Percentiles rank a stretch among this genome's conserved stretches.
These are phyloP conservation scores for Troglohyphantes excavatus DNA, from an alignment of 2,888 invertebrate species.

Conservation along the genomic window DNA sequence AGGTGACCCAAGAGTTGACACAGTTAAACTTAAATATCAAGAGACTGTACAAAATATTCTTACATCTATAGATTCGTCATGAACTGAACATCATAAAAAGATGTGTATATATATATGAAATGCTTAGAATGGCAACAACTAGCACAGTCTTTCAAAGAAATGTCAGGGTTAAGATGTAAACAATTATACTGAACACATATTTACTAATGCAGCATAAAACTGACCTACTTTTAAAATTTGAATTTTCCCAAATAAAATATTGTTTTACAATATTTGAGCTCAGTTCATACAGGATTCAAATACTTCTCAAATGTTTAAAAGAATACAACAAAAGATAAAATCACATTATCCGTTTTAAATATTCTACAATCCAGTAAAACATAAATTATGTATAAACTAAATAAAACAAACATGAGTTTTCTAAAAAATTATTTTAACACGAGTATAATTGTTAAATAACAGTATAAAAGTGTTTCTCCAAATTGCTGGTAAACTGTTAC, in stretches of 20 bases:
- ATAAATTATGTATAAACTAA: background rate
- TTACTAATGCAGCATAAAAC: background rate
- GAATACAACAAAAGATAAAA: slow-evolving; percentile 17
- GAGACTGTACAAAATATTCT: background rate
- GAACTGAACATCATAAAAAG: background rate
- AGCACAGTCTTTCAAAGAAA: background rate
- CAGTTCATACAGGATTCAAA: slow-evolving; percentile 27
- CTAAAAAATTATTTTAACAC: slow-evolving; percentile 1
- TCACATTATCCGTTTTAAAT: background rate
- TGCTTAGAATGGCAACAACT: background rate
- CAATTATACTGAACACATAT: background rate
- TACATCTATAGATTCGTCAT: background rate
- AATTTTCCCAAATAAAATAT: slow-evolving; percentile 46
- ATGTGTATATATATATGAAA: slow-evolving; percentile 19
- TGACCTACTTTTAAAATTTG: slow-evolving; percentile 26
- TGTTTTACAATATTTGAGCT: slow-evolving; percentile 52
- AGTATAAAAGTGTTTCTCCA: background rate
- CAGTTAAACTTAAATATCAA: slow-evolving; percentile 23
- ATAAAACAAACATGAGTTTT: slow-evolving; percentile 4
- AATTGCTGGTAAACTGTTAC: no score
- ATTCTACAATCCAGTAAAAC: background rate
- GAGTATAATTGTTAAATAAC: background rate
- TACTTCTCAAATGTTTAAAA: slow-evolving; percentile 19
- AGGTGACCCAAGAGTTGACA: background rate
- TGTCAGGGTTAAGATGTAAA: background rate